Conservation (phyloP, 2,797 vertebrate genomes). For the Neopelma chrysocephalum region DNA sequence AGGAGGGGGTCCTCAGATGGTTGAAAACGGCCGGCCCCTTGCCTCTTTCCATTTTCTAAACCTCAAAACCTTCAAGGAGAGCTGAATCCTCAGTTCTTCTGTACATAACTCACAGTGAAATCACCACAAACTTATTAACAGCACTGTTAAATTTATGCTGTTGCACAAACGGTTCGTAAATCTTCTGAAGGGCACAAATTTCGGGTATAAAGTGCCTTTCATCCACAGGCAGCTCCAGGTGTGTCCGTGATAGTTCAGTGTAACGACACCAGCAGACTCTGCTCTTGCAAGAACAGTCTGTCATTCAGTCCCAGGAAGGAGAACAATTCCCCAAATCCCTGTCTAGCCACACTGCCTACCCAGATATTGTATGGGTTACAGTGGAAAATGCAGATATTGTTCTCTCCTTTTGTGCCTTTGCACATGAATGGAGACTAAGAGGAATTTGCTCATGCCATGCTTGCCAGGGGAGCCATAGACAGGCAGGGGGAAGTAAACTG, state of each 20-base stretch:
- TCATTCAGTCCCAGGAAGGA: conserved; percentile 14
- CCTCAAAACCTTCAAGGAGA: not conserved
- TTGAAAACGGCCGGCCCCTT: not conserved
- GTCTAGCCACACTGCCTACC: conserved; percentile 41
- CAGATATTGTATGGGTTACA: conserved; percentile 11
- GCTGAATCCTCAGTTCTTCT: not conserved
- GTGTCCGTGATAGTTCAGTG: not conserved
- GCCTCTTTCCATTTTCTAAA: not conserved
- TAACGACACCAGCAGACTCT: not conserved
- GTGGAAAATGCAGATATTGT: conserved; percentile 50
- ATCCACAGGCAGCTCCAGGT: not conserved
- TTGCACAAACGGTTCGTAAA: not conserved
- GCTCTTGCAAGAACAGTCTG: conserved; percentile 16
- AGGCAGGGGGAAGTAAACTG: conserved; percentile 3
- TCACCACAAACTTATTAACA: not conserved
- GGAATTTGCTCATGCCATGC: not conserved
- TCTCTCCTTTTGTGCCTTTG: conserved; percentile 45
- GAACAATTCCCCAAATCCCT: conserved; percentile 54
- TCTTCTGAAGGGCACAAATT: not conserved
- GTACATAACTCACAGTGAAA: not conserved
- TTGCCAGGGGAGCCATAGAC: conserved; percentile 46
- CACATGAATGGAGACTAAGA: conserved; percentile 22
- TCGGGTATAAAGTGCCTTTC: conserved; percentile 2
- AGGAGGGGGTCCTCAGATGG: not conserved
- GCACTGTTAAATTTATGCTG: not conserved